Evolutionary conservation across 1,140 invertebrate genomes (phyloP).

Genomic region (Drosophila parvula): DNA sequence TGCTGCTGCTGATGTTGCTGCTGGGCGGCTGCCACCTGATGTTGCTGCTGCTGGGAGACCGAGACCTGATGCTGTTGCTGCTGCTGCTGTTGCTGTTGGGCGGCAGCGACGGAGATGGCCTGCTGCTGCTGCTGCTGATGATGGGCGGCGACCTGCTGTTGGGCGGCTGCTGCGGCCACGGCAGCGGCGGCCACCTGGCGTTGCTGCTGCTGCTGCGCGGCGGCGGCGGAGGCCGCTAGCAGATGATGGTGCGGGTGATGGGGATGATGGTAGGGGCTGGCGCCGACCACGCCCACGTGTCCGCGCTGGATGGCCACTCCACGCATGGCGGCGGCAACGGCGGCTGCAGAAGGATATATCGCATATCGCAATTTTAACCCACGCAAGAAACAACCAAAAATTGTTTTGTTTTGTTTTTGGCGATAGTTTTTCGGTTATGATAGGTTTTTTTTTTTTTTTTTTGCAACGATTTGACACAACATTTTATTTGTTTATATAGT

Average conservation of each 20-base stretch:
- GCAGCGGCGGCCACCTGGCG: slow-evolving; percentile 88
- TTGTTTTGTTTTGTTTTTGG: slow-evolving; percentile 43
- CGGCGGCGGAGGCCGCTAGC: slow-evolving; percentile 86
- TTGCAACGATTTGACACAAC: slow-evolving; percentile 77
- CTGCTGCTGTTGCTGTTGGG: slow-evolving; percentile 86
- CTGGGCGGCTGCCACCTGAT: slow-evolving; percentile 46
- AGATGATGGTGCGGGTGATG: slow-evolving; percentile 85
- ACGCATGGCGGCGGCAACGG: slow-evolving; percentile 87
- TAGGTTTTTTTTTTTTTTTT: slow-evolving; percentile 51
- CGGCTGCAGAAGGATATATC: slow-evolving; percentile 61
- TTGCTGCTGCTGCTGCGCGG: slow-evolving; percentile 86
- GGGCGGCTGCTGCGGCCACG: slow-evolving; percentile 86
- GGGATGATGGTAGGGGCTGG: slow-evolving; percentile 86
- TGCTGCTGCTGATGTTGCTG: slow-evolving; percentile 65
- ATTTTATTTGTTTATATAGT: slow-evolving; percentile 45
- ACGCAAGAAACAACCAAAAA: slow-evolving; percentile 39
- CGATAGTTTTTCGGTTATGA: slow-evolving; percentile 45
- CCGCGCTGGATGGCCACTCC: slow-evolving; percentile 89
- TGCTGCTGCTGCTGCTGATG: slow-evolving; percentile 85
- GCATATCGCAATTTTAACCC: slow-evolving; percentile 26
- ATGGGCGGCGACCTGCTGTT: slow-evolving; percentile 87
- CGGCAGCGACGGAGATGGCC: slow-evolving; percentile 86
- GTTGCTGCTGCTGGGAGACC: slow-evolving; percentile 86
- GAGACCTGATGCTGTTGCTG: slow-evolving; percentile 83
- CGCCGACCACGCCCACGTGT: slow-evolving; percentile 85